Base-by-base conservation (phyloP, 2,113 vertebrate species). In the Neogale vison region DNA sequence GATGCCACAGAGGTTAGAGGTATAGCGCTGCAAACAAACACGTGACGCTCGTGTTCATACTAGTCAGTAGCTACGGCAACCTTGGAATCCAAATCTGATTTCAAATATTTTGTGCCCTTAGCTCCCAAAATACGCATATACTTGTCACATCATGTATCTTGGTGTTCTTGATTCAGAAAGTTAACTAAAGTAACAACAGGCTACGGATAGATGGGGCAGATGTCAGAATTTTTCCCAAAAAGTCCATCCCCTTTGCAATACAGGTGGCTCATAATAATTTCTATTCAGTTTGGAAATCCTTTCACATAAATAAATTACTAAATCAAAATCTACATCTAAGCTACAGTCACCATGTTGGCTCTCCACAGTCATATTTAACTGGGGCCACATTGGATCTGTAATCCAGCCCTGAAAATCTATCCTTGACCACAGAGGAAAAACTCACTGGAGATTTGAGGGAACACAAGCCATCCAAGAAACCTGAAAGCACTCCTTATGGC, bases 71-170 rank as follows among this genome's bases (percentile, higher is more conserved):
- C 94, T 84, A 79, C 59, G 69, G 69, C 34, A 94, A 90, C 74
- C 61, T 69, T 90, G 76, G 45, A 42, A 88, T 72, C 24, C 47
- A 50, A 77, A 87, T 95, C 92, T 87, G 24, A 90, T 45, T 83
- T 79, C 83, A 97, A 92, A 84, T 88, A 88, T 93, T 79, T 87
- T 94, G 77, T 93, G 65, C 88, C 85, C 86, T 85, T 39, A 77
- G 36, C 34, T 94, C 36, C 74, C 34, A 87, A 88, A 95, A 88
- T 61, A 77, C 4, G 65, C 59, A 34, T 81, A 65, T 36, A 34
- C 71, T 93, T 94, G 50, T 86, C 96, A 65, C 23, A 77, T 47
- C 24, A 57, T n/a, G 20, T 84, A 61, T 76, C 57, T 79, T 77
- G 50, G 71, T 89, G 31, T 21, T 65, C 83, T n/a, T 1, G 36